These are phyloP conservation scores for Aphaenogaster floridana DNA, from an alignment of 1,140 invertebrate species.

Conservation along the genomic window DNA sequence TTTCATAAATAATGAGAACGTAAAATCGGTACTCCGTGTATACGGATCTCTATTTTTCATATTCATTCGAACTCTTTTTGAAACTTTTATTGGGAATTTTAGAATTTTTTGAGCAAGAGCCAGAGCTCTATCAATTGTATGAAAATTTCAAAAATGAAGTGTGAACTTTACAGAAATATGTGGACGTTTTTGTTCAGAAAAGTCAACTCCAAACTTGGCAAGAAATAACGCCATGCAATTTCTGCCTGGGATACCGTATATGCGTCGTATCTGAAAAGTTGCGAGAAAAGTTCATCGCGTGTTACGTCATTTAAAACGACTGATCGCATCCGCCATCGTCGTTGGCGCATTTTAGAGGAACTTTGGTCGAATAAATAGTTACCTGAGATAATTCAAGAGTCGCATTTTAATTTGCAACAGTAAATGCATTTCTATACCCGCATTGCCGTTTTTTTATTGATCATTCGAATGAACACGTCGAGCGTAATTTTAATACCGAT, in stretches of 20 bases:
- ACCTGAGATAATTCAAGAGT: background rate
- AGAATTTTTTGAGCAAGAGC: background rate
- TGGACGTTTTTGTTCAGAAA: background rate
- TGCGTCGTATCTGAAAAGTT: background rate
- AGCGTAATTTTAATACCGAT: conserved; percentile 7
- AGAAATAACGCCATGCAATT: background rate
- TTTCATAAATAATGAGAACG: background rate
- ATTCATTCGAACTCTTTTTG: background rate
- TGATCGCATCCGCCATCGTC: background rate
- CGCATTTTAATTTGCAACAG: background rate
- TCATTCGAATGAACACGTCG: background rate
- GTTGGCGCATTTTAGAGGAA: background rate
- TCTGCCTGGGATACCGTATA: background rate
- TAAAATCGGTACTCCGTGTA: background rate
- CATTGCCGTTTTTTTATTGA: background rate
- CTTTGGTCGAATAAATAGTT: background rate
- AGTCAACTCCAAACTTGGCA: conserved; percentile 4
- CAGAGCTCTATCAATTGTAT: background rate
- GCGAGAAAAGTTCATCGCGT: background rate
- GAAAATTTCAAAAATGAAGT: background rate
- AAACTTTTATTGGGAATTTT: background rate
- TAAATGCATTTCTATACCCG: background rate
- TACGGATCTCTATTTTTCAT: background rate
- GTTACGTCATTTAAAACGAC: conserved; percentile 34
- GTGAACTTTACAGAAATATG: background rate